These are phyloP conservation scores for Polia nebulosa DNA, from an alignment of 2,888 invertebrate species.

Conservation along the genomic window DNA sequence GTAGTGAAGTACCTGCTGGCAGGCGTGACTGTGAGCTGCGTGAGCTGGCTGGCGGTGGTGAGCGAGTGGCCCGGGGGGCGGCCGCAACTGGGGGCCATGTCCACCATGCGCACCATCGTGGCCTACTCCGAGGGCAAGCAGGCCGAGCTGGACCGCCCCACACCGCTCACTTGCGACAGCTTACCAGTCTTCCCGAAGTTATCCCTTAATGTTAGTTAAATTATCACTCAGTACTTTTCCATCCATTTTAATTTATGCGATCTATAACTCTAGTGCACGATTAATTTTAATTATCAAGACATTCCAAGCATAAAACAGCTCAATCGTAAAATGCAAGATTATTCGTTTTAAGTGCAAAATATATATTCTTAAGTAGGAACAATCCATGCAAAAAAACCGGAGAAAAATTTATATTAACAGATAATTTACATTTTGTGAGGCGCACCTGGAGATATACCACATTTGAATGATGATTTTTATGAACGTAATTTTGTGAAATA, in stretches of 20 bases:
- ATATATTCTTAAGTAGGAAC: neutral
- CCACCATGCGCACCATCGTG: conserved; percentile 91
- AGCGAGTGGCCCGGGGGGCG: conserved; percentile 81
- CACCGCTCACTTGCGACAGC: conserved; percentile 84
- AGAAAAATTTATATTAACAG: conserved; percentile 22
- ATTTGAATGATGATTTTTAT: conserved; percentile 41
- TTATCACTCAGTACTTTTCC: conserved; percentile 8
- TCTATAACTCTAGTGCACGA: neutral
- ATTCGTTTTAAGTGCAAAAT: conserved; percentile 15
- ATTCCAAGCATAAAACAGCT: conserved; percentile 1
- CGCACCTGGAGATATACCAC: conserved; percentile 3
- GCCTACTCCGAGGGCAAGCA: conserved; percentile 91
- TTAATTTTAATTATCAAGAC: conserved; percentile 10
- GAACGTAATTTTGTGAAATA: conserved; percentile 32
- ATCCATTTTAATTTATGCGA: neutral
- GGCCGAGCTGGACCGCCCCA: conserved; percentile 88
- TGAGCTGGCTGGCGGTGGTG: conserved; percentile 87
- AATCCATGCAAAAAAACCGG: conserved; percentile 14
- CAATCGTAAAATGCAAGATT: conserved; percentile 33
- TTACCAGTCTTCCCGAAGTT: conserved; percentile 81
- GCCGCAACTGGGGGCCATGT: conserved; percentile 62
- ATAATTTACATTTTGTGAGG: conserved; percentile 29
- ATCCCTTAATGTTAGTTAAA: conserved; percentile 82
- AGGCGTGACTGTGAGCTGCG: conserved; percentile 84
- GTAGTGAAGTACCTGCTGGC: conserved; percentile 84